Evolutionary conservation across 2,888 invertebrate species (phyloP).

Genomic region (Leucania comma): DNA sequence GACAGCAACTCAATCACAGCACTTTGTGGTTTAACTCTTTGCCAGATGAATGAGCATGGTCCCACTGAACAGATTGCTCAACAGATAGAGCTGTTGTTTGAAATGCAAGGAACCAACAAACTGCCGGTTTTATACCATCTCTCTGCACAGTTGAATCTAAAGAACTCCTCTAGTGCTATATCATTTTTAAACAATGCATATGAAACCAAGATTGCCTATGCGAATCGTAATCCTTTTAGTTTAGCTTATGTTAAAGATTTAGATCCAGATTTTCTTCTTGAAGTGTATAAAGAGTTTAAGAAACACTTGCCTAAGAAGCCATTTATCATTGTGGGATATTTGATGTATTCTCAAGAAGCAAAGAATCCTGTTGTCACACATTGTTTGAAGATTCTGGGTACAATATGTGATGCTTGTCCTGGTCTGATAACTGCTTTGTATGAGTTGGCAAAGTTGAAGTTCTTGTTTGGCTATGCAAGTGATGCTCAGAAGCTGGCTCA

Average conservation of each 20-base stretch:
- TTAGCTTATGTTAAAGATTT: conserved; percentile 93
- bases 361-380: conserved; percentile 87
- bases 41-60: conserved; percentile 94
- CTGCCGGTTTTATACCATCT: conserved; percentile 93
- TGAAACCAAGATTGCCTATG: conserved; percentile 84
- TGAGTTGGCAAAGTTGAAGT: conserved; percentile 95
- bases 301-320: conserved; percentile 93
- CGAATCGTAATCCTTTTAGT: conserved; percentile 92
- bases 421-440: conserved; percentile 93
- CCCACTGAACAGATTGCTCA: conserved; percentile 94
- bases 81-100: conserved; percentile 96
- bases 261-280: conserved; percentile 96
- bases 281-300: conserved; percentile 94
- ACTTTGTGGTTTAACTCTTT: conserved; percentile 95
- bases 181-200: conserved; percentile 92
- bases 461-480: conserved; percentile 94
- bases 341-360: conserved; percentile 85
- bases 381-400: conserved; percentile 92
- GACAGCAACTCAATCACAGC: conserved; percentile 96
- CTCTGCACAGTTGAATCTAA: conserved; percentile 92
- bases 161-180: conserved; percentile 89
- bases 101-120: conserved; percentile 93
- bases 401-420: conserved; percentile 95
- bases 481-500: conserved; percentile 93
- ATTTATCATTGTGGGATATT: conserved; percentile 85